Conservation (phyloP, 2,888 invertebrate genomes). For the Drosophila nr. fundita region DNA sequence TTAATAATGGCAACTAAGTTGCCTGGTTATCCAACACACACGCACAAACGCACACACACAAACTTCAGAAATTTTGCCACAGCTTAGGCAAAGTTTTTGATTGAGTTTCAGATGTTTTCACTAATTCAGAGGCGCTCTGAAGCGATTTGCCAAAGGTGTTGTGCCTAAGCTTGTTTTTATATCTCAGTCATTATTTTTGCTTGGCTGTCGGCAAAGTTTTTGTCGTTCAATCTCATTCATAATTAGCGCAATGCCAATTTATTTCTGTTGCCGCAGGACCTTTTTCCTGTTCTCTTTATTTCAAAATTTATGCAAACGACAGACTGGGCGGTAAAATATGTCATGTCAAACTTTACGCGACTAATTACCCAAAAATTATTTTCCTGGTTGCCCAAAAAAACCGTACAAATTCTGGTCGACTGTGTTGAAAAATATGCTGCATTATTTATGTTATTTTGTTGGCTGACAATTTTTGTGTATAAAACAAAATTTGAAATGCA, state of each 20-base stretch:
- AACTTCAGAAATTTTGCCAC: constrained; percentile 37
- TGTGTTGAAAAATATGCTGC: constrained; percentile 23
- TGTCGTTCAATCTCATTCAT: constrained; percentile 45
- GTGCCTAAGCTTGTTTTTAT: constrained; percentile 35
- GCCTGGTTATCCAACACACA: constrained; percentile 26
- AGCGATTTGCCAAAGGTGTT: constrained; percentile 48
- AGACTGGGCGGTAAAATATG: constrained; percentile 14
- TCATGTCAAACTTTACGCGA: constrained; percentile 33
- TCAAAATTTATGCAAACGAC: constrained; percentile 45
- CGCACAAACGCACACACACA: constrained; percentile 8
- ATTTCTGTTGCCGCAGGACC: constrained; percentile 18
- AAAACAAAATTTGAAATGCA: constrained; percentile 43
- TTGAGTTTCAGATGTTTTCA: constrained; percentile 46
- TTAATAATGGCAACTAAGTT: constrained; percentile 57
- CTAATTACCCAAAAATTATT: constrained; percentile 53
- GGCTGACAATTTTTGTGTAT: constrained; percentile 13
- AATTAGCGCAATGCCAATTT: constrained; percentile 44
- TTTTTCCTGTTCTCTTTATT: constrained; percentile 18
- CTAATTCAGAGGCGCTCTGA: constrained; percentile 22
- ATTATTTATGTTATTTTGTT: constrained; percentile 40
- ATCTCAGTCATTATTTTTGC: constrained; percentile 35
- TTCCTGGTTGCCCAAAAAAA: constrained; percentile 24
- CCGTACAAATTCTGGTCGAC: constrained; percentile 4
- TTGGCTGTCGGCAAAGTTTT: constrained; percentile 42
- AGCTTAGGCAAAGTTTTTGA: constrained; percentile 56